Evolutionary conservation across 2,888 invertebrate species (phyloP), one percentile per base, ranked within the genome.

Genomic region (Camponotus fellah): DNA sequence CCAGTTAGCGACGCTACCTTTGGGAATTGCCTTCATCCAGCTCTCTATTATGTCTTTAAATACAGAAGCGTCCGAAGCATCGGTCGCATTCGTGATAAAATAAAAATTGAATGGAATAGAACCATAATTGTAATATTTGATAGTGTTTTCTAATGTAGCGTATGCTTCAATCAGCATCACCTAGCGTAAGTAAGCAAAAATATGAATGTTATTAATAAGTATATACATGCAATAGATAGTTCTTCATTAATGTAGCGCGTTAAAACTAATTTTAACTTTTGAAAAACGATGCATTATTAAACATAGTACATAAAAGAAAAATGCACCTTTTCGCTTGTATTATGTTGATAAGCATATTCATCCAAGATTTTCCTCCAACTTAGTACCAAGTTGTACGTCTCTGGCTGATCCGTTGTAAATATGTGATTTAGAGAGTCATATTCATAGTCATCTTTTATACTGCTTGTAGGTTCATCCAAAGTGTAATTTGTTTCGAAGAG

Each of bases 141-240:
- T 96, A 0, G 96, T 96, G 0, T 95, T 93, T 49, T 96, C 94
- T 34, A 96, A 95, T 79, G 95, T 95, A 0, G 97, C 96, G 91
- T 97, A 97, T 0, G 97, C 97, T 95, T 98, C 98, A 0, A 97
- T 97, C 96, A 98, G 97, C 96, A 98, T 96, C 0, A 98, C 96
- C 94, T 94, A 40, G n/a, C 3, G 14, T 65, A 17, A 21, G 69
- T 17, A 65, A 69, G 64, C 62, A 82, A 64, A 69, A 32, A 49
- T 10, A 34, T 46, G n/a, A 6, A 49, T 17, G 17, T 49, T 49
- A 49, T 49, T 49, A 26, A 12, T 32, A 37, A 14, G 10, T 43
- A 43, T 43, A 3, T 43, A 32, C 12, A 3, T 43, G 10, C 21
- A 4, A 26, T 12, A 40, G 40, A 40, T 40, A n/a, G 10, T 64